A percentile compares a stretch with the other conserved stretches of the same genome.
Evolutionary conservation across 2,888 invertebrate genomes (phyloP).

Genomic region (Bellardia bayeri): DNA sequence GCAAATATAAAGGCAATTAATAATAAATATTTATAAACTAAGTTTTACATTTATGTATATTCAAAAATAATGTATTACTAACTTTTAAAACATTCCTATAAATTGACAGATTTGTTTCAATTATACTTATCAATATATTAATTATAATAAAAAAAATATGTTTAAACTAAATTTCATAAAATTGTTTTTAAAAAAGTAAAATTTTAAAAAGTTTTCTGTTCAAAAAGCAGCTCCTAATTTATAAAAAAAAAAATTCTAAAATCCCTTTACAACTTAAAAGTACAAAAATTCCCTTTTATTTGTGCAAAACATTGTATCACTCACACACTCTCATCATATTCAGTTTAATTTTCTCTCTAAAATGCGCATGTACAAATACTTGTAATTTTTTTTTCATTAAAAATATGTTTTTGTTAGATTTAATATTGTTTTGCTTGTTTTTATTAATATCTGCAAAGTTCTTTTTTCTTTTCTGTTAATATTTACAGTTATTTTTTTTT

Average conservation of each 20-base stretch:
- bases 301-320: constrained; percentile 21
- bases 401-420: constrained; percentile 39
- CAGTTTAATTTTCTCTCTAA: constrained; percentile 23
- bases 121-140: too few relatives aligned
- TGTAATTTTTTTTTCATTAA: constrained; percentile 38
- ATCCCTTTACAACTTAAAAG: not conserved
- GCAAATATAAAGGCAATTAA: too few relatives aligned
- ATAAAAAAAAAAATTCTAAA: not conserved
- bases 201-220: not conserved
- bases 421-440: constrained; percentile 23
- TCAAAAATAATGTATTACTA: too few relatives aligned
- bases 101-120: too few relatives aligned
- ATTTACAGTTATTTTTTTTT: constrained; percentile 27
- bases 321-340: constrained; percentile 51
- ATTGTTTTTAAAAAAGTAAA: too few relatives aligned
- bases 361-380: constrained; percentile 69
- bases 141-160: too few relatives aligned
- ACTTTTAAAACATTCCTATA: too few relatives aligned
- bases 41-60: too few relatives aligned
- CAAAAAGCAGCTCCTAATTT: not conserved
- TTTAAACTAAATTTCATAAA: too few relatives aligned
- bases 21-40: too few relatives aligned
- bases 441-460: not conserved
- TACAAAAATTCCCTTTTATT: not conserved
- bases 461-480: constrained; percentile 10